These are phyloP conservation scores for Pyrgus malvae DNA, from an alignment of 2,888 invertebrate genomes.

Conservation along the genomic window DNA sequence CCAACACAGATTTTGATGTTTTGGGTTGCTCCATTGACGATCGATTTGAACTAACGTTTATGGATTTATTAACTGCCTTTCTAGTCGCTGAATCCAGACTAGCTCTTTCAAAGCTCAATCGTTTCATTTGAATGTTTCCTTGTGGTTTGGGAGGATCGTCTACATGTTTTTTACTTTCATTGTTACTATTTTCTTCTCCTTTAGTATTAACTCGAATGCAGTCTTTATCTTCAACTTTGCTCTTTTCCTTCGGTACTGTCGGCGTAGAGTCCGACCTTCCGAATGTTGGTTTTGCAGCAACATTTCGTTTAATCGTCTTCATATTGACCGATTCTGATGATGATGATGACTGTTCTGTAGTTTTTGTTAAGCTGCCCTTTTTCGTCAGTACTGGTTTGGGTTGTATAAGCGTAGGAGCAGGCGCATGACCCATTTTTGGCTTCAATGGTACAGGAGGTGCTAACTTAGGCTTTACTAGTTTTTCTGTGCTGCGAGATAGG, in stretches of 20 bases:
- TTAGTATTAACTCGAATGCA: conserved; percentile 26
- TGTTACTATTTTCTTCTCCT: conserved; percentile 26
- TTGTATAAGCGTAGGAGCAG: conserved; percentile 43
- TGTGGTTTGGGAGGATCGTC: conserved; percentile 41
- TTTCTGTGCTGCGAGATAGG: conserved; percentile 32
- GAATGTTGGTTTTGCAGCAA: conserved; percentile 48
- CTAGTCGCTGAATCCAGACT: conserved; percentile 73
- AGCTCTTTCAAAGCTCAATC: conserved; percentile 73
- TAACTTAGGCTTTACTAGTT: conserved; percentile 69
- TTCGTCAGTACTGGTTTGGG: conserved; percentile 39
- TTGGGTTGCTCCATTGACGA: conserved; percentile 56
- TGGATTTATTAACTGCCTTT: conserved; percentile 46
- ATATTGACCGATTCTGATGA: conserved; percentile 55
- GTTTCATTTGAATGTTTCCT: conserved; percentile 69
- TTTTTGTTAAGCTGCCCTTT: conserved; percentile 43
- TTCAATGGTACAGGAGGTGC: conserved; percentile 86
- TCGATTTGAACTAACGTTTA: conserved; percentile 47
- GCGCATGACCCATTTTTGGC: conserved; percentile 71
- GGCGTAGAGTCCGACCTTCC: conserved; percentile 54
- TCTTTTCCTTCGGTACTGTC: conserved; percentile 40
- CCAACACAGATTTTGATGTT: conserved; percentile 69
- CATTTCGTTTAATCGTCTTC: conserved; percentile 58
- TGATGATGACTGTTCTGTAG: conserved; percentile 51
- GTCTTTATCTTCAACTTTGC: conserved; percentile 29
- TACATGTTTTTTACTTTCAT: conserved; percentile 32